These are phyloP conservation scores for Heliopora coerulea DNA, from an alignment of 92 coral and sea anemone genomes.

Conservation along the genomic window DNA sequence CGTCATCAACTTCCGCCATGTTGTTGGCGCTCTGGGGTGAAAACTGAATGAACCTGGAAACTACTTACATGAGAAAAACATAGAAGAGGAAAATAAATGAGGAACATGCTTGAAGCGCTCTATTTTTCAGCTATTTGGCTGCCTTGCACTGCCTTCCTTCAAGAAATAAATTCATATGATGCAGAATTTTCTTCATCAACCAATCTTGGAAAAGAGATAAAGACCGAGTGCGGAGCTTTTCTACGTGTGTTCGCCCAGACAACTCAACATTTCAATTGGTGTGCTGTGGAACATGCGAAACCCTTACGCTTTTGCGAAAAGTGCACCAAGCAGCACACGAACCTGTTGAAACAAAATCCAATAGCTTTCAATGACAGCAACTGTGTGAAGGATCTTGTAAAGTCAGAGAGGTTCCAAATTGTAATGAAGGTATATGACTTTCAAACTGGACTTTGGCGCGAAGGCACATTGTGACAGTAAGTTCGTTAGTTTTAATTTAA, in stretches of 20 bases:
- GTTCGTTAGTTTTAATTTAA: background rate
- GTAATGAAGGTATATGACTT: conserved; percentile 35
- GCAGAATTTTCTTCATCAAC: background rate
- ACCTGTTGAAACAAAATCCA: conserved; percentile 3
- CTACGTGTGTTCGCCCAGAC: conserved; percentile 17
- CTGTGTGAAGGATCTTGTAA: conserved; percentile 31
- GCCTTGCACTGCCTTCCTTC: background rate
- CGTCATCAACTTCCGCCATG: background rate
- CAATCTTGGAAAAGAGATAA: conserved; percentile 1
- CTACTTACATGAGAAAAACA: background rate
- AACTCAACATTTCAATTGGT: conserved; percentile 19
- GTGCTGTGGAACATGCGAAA: conserved; percentile 30
- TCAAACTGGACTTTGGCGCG: conserved; percentile 36
- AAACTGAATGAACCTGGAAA: background rate
- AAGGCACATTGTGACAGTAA: conserved; percentile 37
- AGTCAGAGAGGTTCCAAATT: conserved; percentile 26
- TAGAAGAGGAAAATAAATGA: background rate
- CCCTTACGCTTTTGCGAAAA: conserved; percentile 39
- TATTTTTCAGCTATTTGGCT: background rate
- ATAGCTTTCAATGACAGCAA: conserved; percentile 12
- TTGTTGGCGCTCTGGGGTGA: background rate
- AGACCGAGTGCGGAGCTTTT: conserved; percentile 8
- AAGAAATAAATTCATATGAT: background rate
- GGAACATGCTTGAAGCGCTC: background rate
- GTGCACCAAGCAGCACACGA: conserved; percentile 5